These are phyloP conservation scores for Girardinus metallicus DNA, from an alignment of 2,797 vertebrate species.

Conservation along the genomic window DNA sequence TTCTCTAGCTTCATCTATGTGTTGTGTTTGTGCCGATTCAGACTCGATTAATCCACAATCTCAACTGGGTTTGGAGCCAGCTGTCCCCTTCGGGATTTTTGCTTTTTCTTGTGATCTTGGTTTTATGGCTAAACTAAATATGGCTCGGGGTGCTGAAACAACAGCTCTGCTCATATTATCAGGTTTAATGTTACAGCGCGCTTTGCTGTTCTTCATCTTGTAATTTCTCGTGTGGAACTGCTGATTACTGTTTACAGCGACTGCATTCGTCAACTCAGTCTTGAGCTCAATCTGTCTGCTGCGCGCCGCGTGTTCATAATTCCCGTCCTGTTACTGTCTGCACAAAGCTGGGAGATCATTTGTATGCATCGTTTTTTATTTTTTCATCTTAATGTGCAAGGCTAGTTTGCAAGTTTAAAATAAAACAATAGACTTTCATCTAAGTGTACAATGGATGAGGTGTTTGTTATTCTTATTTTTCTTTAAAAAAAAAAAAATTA, in stretches of 20 bases:
- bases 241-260: slow-evolving; percentile 28
- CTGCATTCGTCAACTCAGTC: slow-evolving; percentile 2
- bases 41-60: background rate
- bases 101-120: slow-evolving; percentile 2
- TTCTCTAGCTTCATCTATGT: background rate
- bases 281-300: slow-evolving; percentile 9
- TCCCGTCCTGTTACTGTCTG: background rate
- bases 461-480: too few species aligned
- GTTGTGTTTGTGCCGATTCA: slow-evolving; percentile 4
- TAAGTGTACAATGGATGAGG: background rate
- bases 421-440: background rate
- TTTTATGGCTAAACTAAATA: slow-evolving; percentile 2
- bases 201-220: slow-evolving; percentile 8
- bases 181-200: slow-evolving; percentile 10
- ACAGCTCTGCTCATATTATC: slow-evolving; percentile 6
- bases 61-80: slow-evolving; percentile 16
- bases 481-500: background rate
- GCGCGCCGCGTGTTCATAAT: slow-evolving; percentile 9
- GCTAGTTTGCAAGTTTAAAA: background rate
- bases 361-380: background rate
- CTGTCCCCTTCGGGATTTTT: slow-evolving; percentile 2
- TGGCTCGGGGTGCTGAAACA: background rate
- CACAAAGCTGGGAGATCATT: background rate
- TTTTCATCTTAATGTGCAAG: background rate
- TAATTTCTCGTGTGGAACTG: slow-evolving; percentile 12